Conservation (phyloP, 2,888 invertebrate genomes). For the Steromphala cineraria region DNA sequence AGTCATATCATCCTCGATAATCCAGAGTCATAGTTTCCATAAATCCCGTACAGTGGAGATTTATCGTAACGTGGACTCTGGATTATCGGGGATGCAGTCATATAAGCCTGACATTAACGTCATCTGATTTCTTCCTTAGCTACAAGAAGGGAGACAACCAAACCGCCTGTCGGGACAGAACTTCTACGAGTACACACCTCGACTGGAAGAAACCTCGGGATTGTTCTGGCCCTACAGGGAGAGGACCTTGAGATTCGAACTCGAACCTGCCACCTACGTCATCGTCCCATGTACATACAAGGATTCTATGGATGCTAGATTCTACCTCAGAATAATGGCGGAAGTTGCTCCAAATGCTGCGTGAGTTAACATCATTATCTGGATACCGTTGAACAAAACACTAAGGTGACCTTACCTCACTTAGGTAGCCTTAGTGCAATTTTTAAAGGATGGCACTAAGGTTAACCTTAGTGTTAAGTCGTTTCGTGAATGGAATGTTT, state of each 20-base stretch:
- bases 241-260: slow-evolving; percentile 90
- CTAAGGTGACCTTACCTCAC: too few species aligned
- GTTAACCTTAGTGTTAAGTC: too few species aligned
- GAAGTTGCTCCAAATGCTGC: slow-evolving; percentile 79
- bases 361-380: slow-evolving; percentile 51
- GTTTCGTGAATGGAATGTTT: too few species aligned
- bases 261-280: slow-evolving; percentile 94
- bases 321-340: slow-evolving; percentile 93
- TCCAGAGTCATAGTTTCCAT: too few species aligned
- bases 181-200: slow-evolving; percentile 50
- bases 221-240: slow-evolving; percentile 83
- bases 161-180: slow-evolving; percentile 30
- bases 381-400: too few species aligned
- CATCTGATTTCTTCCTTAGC: background rate
- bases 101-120: background rate
- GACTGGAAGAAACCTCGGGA: slow-evolving; percentile 52
- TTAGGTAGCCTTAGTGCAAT: too few species aligned
- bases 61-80: too few species aligned
- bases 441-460: too few species aligned
- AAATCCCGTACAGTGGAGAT: too few species aligned
- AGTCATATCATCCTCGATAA: too few species aligned
- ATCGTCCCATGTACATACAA: slow-evolving; percentile 97
- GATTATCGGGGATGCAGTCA: too few species aligned
- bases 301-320: slow-evolving; percentile 96
- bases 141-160: slow-evolving; percentile 26